These are phyloP conservation scores for Cricetomys ansorgei DNA, from an alignment of 2,113 vertebrate genomes.

Conservation along the genomic window DNA sequence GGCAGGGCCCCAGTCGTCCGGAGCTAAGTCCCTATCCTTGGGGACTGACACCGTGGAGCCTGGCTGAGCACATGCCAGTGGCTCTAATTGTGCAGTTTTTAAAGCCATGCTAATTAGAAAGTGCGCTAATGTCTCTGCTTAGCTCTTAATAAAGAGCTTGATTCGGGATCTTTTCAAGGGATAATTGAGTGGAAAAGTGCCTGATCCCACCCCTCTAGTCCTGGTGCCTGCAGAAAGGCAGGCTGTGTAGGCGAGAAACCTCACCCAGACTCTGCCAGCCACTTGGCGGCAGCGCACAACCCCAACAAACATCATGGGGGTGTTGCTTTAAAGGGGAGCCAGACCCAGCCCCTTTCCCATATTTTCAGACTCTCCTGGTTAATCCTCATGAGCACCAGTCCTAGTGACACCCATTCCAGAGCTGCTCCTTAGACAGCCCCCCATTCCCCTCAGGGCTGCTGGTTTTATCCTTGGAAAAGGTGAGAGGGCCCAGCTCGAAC, in stretches of 20 bases:
- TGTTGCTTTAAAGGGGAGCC: not conserved
- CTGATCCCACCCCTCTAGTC: not conserved
- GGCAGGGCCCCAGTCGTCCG: not conserved
- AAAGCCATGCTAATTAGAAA: slow-evolving; percentile 42
- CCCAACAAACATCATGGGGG: not conserved
- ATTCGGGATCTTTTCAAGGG: not conserved
- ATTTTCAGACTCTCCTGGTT: not conserved
- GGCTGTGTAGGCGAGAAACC: not conserved
- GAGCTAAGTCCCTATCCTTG: not conserved
- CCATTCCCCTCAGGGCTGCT: not conserved
- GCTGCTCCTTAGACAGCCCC: not conserved
- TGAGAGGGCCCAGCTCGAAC: not conserved
- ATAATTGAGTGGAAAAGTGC: slow-evolving; percentile 16
- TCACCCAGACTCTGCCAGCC: not conserved
- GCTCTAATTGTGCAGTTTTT: not conserved
- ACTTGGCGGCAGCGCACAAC: not conserved
- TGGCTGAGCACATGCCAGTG: rapidly evolving
- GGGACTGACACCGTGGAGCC: not conserved
- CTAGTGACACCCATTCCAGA: not conserved
- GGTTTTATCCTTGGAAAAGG: not conserved
- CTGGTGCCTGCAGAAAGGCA: not conserved
- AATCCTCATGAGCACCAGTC: not conserved
- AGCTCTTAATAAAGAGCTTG: slow-evolving; percentile 54
- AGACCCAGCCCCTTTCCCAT: not conserved
- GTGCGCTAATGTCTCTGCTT: slow-evolving; percentile 20